Base-by-base conservation (phyloP, 2,113 vertebrate species). In the Phalacrocorax aristotelis region DNA sequence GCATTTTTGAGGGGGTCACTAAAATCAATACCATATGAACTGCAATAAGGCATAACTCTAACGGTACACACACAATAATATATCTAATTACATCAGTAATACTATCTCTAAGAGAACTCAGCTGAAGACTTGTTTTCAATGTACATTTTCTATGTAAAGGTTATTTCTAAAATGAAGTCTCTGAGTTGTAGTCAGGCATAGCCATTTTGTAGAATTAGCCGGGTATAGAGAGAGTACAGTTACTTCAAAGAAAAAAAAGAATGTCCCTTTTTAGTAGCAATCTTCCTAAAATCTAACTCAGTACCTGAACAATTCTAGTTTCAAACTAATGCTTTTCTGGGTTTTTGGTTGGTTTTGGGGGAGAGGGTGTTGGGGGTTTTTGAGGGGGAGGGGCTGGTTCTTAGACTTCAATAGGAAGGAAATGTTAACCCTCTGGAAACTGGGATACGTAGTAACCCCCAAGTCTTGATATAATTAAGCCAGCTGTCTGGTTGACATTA, bases 311-410 rank as follows among this genome's bases (percentile, higher is more conserved):
- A 30, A 29, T 69, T 94, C 23, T 65, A 17, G 6, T 88, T 91
- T 74, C 10, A 54, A 83, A 26, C 29, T 38, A 57, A 46, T 80
- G 26, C 30, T 40, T 60, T 68, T 48, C 5, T 64, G 3, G 11
- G 5, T 6, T 7, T 29, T 55, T 77, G 46, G 10, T 40, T 48
- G 9, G 29, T 42, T 5, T 32, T 6, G 2, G 11, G 14, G 22
- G 16, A 9, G 8, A 7, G 32, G 9, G 19, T 30, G 34, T 11
- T 10, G n/a, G 30, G 7, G 16, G 29, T 48, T n/a, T 29, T 58
- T 66, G 3, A 11, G 10, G 11, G 3, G 8, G 27, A 38, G 3
- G 2, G 4, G 0, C 12, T 70, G 8, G 0, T 40, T 83, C 84
- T 64, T 38, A 60, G 49, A 15, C 12, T 76, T 79, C 13, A 13